Percentiles rank a stretch among this genome's conserved stretches.
Conservation (phyloP, 2,797 vertebrate species). For the Catharus ustulatus region DNA sequence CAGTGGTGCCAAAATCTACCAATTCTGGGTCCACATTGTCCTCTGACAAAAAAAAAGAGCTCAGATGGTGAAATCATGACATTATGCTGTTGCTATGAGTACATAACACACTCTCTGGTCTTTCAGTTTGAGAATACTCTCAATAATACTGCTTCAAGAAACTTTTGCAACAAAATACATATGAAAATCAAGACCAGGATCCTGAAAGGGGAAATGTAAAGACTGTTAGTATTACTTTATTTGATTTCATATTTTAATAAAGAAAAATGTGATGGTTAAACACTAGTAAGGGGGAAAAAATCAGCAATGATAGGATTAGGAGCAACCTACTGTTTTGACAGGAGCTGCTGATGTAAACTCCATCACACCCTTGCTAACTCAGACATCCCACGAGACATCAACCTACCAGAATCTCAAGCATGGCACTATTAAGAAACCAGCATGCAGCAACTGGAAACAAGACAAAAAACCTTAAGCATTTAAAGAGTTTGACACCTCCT, state of each 20-base stretch:
- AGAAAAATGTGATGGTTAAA: background rate
- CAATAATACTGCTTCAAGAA: background rate
- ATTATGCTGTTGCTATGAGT: background rate
- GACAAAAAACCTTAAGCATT: background rate
- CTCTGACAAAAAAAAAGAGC: background rate
- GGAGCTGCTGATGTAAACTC: background rate
- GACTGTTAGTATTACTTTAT: background rate
- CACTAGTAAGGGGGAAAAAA: background rate
- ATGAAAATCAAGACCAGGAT: background rate
- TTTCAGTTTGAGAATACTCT: background rate
- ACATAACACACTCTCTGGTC: background rate
- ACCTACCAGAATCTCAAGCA: background rate
- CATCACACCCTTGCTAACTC: background rate
- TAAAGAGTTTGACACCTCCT: background rate
- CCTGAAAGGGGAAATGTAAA: background rate
- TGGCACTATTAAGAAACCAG: background rate
- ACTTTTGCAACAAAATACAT: background rate
- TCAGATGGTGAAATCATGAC: background rate
- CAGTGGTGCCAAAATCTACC: background rate
- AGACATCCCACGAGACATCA: background rate
- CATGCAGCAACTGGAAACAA: background rate
- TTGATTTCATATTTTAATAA: background rate
- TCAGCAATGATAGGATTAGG: background rate
- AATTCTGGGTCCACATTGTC: background rate
- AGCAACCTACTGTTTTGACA: background rate